Percentiles rank a stretch among this genome's conserved stretches.
These are phyloP conservation scores for Scomberomorus guttatus DNA, from an alignment of 2,797 vertebrate species.

Conservation along the genomic window DNA sequence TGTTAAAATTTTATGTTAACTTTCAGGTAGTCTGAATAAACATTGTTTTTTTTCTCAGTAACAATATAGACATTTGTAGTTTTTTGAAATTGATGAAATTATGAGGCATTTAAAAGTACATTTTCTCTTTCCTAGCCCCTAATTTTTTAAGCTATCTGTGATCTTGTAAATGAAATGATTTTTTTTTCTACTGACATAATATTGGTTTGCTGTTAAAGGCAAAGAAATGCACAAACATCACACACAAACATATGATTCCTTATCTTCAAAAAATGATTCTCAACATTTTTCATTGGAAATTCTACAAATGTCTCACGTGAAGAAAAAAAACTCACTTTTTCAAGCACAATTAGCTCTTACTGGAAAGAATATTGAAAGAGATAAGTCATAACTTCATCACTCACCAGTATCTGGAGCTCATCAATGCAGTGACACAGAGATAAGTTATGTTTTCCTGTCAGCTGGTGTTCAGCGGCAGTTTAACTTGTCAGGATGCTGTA, in stretches of 20 bases:
- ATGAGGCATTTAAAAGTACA: not conserved
- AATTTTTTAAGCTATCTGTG: not conserved
- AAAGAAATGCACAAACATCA: not conserved
- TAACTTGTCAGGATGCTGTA: constrained; percentile 2
- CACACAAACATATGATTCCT: not conserved
- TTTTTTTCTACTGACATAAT: not conserved
- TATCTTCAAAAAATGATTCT: not conserved
- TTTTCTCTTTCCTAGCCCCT: not conserved
- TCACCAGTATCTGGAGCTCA: constrained; percentile 54
- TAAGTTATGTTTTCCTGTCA: constrained; percentile 10
- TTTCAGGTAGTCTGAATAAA: not conserved
- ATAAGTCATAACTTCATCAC: constrained; percentile 28
- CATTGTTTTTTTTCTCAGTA: not conserved
- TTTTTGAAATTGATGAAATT: not conserved
- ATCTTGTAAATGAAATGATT: not conserved
- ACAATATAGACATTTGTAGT: not conserved
- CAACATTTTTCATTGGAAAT: too few species aligned
- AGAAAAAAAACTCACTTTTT: not conserved
- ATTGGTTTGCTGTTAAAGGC: not conserved
- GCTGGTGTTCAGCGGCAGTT: constrained; percentile 26
- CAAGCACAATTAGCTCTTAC: not conserved
- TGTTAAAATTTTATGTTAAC: not conserved
- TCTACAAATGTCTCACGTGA: too few species aligned
- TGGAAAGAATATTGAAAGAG: constrained; percentile 11
- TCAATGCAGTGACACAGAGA: not conserved